Base-by-base conservation (phyloP, 2,888 invertebrate species). In the Aleiodes testaceus region DNA sequence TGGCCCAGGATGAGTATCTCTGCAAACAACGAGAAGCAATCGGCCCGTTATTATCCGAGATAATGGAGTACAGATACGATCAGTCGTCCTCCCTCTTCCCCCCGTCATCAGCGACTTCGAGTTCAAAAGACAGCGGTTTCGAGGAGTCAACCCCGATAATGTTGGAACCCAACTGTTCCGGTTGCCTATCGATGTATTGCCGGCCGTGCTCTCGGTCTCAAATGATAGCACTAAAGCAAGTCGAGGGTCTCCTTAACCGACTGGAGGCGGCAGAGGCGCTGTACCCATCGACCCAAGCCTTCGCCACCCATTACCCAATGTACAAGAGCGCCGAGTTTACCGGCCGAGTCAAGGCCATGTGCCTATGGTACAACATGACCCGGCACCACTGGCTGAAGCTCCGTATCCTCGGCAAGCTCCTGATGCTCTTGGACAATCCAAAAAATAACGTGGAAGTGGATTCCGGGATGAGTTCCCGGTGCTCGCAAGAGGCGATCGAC, bases 341-440 rank as follows among this genome's bases (percentile, higher is more conserved):
- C 30, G 90, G 91, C 66, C 89, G 93, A 79, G 90, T 94, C 9
- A 93, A 93, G 89, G 93, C 96, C 11, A 92, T 97, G 91, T 96
- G 95, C 82, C 89, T 97, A 2, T 98, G 97, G 97, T 94, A 94
- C 87, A 98, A 97, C 88, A 93, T 95, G 85, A 95, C 95, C 0
- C 91, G 92, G 79, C 95, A 96, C 86, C 93, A 97, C 86, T 91
- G 94, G 64, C 89, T 96, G 67, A 96, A 95, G 87, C 88, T 97
- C 77, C 89, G 93, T 74, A 92, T 95, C 73, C 88, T 95, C 80
- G 92, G 93, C 0, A 91, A 92, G 83, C 89, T 95, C 80, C 85
- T 94, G 74, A 89, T 85, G 85, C 89, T 79, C 70, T 73, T 82
- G n/a, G 82, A 85, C 18, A 80, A 78, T 0, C 81, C 82, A n/a